Base-by-base conservation (phyloP, 2,113 vertebrate genomes). In the Pampusana beccarii region DNA sequence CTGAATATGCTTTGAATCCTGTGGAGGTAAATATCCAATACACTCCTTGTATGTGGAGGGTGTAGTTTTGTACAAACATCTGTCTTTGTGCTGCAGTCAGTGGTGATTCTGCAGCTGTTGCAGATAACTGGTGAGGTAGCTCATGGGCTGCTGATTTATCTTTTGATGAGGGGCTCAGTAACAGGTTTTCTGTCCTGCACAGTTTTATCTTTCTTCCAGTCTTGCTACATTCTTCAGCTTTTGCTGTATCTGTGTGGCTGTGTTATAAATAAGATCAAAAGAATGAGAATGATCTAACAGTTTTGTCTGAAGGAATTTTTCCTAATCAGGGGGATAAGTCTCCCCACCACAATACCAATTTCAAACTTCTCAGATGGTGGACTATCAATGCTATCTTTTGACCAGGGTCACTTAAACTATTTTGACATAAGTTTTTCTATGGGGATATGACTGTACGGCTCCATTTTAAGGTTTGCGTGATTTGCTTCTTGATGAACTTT, bases 41-140 rank as follows among this genome's bases (percentile, higher is more conserved):
- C 1, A 1, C 3, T 58, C 14, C n/a, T 51, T 1, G 0, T 34
- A 10, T 62, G 3, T 4, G 23, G 71, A 72, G 31, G 26, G 31
- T 38, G 23, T 33, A 72, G 38, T 28, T 95, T 65, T 69, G 36
- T 26, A 33, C 15, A 53, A 60, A 25, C 11, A 26, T 16, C 18
- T 38, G 21, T 18, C 12, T 69, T 69, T 10, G 4, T 16, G 4
- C 38, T 38, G 33, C 10, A 23, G 53, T 19, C n/a, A 10, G n/a
- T 12, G 81, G 42, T 48, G 36, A 69, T 36, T 24, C 61, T 73
- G 60, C 25, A 54, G 26, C 54, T 72, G 36, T 16, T 56, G 34
- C 38, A 34, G n/a, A 2, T 28, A 44, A 19, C 24, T 25, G 0
- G 1, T 61, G 40, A 46, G 4, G 36, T 64, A 11, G 18, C 34